These are phyloP conservation scores for Neolamprologus tretocephalus DNA, from an alignment of 2,113 vertebrate species.

Conservation along the genomic window DNA sequence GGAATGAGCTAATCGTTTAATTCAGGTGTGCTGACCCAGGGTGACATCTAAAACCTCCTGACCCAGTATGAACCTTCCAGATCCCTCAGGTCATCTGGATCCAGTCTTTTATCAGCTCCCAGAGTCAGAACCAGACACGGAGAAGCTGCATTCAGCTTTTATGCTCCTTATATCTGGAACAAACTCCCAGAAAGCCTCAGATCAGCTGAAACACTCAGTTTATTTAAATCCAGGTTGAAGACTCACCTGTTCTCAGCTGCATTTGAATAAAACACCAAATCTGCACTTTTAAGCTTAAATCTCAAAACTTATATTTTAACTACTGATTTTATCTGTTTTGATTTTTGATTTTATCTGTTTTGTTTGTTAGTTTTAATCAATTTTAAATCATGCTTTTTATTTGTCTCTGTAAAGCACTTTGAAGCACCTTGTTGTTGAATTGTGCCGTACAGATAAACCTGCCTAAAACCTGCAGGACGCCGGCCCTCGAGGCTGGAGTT, in stretches of 20 bases:
- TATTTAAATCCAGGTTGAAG: too few relatives aligned
- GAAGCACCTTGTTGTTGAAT: not conserved
- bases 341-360: too few relatives aligned
- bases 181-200: too few relatives aligned
- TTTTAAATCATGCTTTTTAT: rapidly evolving
- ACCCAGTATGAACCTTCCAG: not conserved
- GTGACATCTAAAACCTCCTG: rapidly evolving
- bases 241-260: too few relatives aligned
- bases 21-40: not conserved
- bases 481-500: not conserved
- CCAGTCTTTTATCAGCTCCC: rapidly evolving
- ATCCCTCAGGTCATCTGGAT: not conserved
- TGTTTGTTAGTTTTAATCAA: too few relatives aligned
- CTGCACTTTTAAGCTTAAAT: too few relatives aligned
- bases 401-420: not conserved
- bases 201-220: too few relatives aligned
- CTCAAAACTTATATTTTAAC: rapidly evolving
- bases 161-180: not conserved
- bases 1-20: rapidly evolving
- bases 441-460: rapidly evolving
- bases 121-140: not conserved
- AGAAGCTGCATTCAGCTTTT: not conserved
- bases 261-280: not conserved
- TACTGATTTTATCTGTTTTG: too few relatives aligned
- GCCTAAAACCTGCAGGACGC: too few relatives aligned